A percentile compares a stretch with the other conserved stretches of the same genome.
Conservation (phyloP, 2,888 invertebrate species). For the Drosophila putrida region DNA sequence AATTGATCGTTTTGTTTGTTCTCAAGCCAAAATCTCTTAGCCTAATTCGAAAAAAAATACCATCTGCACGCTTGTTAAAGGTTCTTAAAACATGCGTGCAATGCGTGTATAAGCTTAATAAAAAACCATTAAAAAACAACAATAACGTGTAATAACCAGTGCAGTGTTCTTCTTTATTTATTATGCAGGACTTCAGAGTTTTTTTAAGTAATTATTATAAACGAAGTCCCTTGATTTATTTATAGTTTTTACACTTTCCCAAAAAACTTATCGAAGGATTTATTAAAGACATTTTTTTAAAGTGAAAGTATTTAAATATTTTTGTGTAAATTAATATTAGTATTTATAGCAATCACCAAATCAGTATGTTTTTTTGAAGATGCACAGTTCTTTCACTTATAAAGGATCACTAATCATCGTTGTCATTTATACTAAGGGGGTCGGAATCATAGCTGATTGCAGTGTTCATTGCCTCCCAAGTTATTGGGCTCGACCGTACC, state of each 20-base stretch:
- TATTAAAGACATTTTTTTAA: too few relatives aligned
- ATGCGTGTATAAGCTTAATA: conserved; percentile 47
- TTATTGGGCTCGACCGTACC: conserved; percentile 27
- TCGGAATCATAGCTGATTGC: conserved; percentile 5
- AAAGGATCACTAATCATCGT: background rate
- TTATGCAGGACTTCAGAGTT: background rate
- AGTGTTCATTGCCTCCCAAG: background rate
- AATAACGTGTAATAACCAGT: background rate
- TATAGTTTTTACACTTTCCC: too few relatives aligned
- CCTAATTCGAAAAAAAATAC: conserved; percentile 12
- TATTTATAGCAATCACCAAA: conserved; percentile 1
- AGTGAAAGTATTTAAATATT: too few relatives aligned
- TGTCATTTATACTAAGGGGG: conserved; percentile 23
- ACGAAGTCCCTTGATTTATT: too few relatives aligned
- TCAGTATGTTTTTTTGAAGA: conserved; percentile 15
- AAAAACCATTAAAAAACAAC: conserved; percentile 41
- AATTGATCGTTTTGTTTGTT: conserved; percentile 24
- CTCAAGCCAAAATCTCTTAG: conserved; percentile 25
- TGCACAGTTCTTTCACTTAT: conserved; percentile 31
- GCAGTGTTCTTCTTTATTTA: background rate
- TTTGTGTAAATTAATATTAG: too few relatives aligned
- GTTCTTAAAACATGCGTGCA: conserved; percentile 36
- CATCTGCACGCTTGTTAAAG: conserved; percentile 29
- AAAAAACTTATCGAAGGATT: too few relatives aligned
- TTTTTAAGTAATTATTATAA: too few relatives aligned